These are phyloP conservation scores for Zapus hudsonius DNA, from an alignment of 2,113 vertebrate species.

Conservation along the genomic window DNA sequence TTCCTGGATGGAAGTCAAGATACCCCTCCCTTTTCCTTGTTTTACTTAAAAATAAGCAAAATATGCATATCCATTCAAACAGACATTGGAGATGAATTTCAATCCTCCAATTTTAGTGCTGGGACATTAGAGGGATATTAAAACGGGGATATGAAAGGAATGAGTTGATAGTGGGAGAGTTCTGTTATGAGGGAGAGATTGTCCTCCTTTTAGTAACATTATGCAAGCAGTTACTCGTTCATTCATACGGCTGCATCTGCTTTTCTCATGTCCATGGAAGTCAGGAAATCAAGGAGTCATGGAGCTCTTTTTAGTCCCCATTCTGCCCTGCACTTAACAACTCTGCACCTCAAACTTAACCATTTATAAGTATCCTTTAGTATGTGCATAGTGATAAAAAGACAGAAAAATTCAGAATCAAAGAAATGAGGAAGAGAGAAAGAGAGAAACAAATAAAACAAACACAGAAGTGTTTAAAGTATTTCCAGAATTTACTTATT, in stretches of 20 bases:
- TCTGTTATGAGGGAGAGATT: not conserved
- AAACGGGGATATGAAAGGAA: not conserved
- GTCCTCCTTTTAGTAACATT: not conserved
- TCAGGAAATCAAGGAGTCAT: not conserved
- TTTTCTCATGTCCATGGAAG: not conserved
- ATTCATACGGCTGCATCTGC: not conserved
- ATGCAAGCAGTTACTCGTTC: not conserved
- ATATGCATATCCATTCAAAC: not conserved
- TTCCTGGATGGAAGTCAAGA: not conserved
- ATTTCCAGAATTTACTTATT: too few species aligned
- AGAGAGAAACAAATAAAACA: not conserved
- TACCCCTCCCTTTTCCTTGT: not conserved
- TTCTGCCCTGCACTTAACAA: not conserved
- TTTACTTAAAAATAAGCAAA: conserved; percentile 34
- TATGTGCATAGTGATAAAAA: not conserved
- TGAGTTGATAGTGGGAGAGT: not conserved
- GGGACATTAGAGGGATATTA: not conserved
- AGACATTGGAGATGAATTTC: not conserved
- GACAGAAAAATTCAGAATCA: not conserved
- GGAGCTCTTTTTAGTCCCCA: not conserved
- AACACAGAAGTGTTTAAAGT: not conserved
- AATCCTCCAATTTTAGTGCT: not conserved
- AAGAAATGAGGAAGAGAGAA: not conserved
- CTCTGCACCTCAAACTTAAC: not conserved
- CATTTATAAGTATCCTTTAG: not conserved